phyloP scores from a whole-genome alignment of 2,113 vertebrate species.

The Entomyzon cyanotis region DNA sequence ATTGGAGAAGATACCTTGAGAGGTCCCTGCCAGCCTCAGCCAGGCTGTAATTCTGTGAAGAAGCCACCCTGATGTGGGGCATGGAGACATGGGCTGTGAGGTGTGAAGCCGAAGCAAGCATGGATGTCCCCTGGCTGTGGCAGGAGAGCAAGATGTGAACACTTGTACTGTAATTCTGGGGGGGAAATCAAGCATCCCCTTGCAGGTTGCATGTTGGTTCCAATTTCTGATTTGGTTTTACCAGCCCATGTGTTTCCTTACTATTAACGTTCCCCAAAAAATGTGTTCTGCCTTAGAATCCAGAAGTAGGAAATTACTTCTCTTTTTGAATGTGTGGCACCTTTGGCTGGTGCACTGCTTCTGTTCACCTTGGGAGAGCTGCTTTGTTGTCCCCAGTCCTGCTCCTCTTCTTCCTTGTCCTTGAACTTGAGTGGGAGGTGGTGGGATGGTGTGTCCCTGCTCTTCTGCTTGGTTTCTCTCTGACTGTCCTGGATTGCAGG shows the following conservation, averaged over 20 bases:
- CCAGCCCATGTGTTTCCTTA: not conserved
- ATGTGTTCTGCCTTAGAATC: not conserved
- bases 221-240: not conserved
- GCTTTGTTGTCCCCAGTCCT: not conserved
- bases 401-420: not conserved
- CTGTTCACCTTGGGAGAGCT: not conserved
- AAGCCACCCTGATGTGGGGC: not conserved
- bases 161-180: not conserved
- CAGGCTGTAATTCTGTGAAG: not conserved
- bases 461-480: not conserved
- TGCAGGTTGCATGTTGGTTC: not conserved
- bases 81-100: not conserved
- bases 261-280: not conserved
- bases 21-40: not conserved
- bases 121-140: not conserved
- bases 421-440: not conserved
- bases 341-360: not conserved
- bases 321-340: not conserved
- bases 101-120: not conserved
- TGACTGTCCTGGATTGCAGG: not conserved
- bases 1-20: not conserved
- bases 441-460: not conserved
- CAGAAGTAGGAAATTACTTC: not conserved
- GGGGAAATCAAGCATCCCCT: not conserved
- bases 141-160: not conserved